Base-by-base conservation (phyloP, 2,797 vertebrate genomes). In the Hoplostethus atlanticus region DNA sequence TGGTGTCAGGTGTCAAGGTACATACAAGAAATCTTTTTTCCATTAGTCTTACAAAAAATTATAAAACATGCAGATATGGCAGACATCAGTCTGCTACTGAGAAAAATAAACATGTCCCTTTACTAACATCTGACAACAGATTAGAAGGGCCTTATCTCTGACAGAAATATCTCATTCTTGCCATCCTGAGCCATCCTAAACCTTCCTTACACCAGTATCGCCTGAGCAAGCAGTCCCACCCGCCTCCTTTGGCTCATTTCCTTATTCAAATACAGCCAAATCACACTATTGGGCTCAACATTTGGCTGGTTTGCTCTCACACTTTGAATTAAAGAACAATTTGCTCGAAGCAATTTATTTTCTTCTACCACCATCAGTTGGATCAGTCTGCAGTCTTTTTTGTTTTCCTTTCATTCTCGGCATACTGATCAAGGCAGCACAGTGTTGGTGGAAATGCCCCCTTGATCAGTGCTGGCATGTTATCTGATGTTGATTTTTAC, bases 391-490 rank as follows among this genome's bases (percentile, higher is more conserved):
- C 11, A 36, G 44, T 28, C 44, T 52, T 50, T 48, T 69, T 64
- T 61, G 25, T 70, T 73, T 73, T 31, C 31, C 15, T 78, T 51
- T 54, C n/a, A 68, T 73, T 44, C 34, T 34, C 12, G 6, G 28
- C 40, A 64, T 30, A 21, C 48, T 71, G 56, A 73, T 77, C 17
- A 68, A 71, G 28, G 16, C 25, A 44, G 12, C 53, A 10, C 55
- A 47, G 25, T 17, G 55, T 50, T 69, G 53, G 38, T 53, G 68
- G 53, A 80, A 80, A 75, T 4, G 55, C 4, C 66, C 69, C 52
- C 55, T 64, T 67, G 47, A 58, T 68, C 60, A 62, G 21, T 1
- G 4, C 16, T 16, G 47, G 42, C 13, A 76, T 3, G 4, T 36
- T 56, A 55, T 52, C 54, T 48, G 31, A 53, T 64, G 36, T 48